phyloP scores from a whole-genome alignment of 2,888 invertebrate genomes.

The Synanthedon tipuliformis region DNA sequence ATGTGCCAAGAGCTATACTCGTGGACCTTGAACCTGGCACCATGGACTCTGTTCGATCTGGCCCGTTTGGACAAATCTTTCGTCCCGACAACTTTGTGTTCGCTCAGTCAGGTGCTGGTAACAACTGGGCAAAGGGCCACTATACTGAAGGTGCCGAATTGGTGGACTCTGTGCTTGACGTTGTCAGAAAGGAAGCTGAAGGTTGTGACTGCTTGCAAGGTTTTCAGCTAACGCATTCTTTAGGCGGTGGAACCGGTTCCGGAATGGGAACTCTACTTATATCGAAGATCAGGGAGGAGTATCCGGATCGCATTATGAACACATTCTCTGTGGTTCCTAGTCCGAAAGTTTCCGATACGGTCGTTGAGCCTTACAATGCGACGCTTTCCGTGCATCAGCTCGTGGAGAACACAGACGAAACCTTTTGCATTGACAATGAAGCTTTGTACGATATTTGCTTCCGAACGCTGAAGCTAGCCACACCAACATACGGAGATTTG shows the following conservation, averaged over 20 bases:
- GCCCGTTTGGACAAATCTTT: slow-evolving; percentile 80
- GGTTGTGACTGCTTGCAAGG: slow-evolving; percentile 86
- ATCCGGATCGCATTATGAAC: slow-evolving; percentile 82
- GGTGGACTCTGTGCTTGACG: slow-evolving; percentile 80
- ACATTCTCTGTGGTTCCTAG: slow-evolving; percentile 78
- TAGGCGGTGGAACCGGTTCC: slow-evolving; percentile 15
- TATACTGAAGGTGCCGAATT: slow-evolving; percentile 85
- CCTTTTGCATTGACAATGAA: slow-evolving; percentile 76
- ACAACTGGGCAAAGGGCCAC: slow-evolving; percentile 60
- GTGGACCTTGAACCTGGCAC: slow-evolving; percentile 7
- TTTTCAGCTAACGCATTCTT: slow-evolving; percentile 79
- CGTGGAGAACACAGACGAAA: slow-evolving; percentile 73
- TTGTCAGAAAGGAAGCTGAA: slow-evolving; percentile 80
- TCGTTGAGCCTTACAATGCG: slow-evolving; percentile 74
- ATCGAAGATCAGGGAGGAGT: slow-evolving; percentile 83
- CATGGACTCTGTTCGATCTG: slow-evolving; percentile 83
- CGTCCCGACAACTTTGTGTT: slow-evolving; percentile 87
- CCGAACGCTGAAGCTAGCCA: slow-evolving; percentile 72
- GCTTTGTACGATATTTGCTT: slow-evolving; percentile 73
- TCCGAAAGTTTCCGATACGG: slow-evolving; percentile 73
- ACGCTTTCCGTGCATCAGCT: slow-evolving; percentile 80
- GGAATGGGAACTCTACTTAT: slow-evolving; percentile 70
- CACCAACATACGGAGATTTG: slow-evolving; percentile 77
- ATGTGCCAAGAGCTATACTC: slow-evolving; percentile 6
- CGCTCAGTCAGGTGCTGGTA: slow-evolving; percentile 32